phyloP scores from a whole-genome alignment of 2,888 invertebrate genomes.

The Chaetoderma sp. region DNA sequence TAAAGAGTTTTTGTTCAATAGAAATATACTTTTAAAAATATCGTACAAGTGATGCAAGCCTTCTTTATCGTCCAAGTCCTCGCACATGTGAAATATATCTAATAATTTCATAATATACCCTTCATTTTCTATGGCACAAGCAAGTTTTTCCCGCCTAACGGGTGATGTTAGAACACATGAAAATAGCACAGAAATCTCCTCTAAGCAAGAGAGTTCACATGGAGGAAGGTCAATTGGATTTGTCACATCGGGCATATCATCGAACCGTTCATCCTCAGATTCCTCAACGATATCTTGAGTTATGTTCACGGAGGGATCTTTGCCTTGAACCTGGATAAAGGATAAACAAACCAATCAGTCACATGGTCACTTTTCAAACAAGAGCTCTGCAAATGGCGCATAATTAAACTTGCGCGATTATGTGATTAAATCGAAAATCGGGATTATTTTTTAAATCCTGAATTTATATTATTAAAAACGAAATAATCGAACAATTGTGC shows the following conservation, averaged over 20 bases:
- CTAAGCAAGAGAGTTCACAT: constrained; percentile 91
- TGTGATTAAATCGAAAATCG: too few relatives aligned
- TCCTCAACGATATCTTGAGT: constrained; percentile 78
- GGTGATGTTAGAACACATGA: constrained; percentile 80
- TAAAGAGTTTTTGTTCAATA: constrained; percentile 95
- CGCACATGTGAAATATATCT: constrained; percentile 95
- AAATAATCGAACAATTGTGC: too few relatives aligned
- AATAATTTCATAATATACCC: constrained; percentile 95
- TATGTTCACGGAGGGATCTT: constrained; percentile 97
- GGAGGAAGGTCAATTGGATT: constrained; percentile 95
- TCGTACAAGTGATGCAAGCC: constrained; percentile 95
- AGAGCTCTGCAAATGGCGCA: too few relatives aligned
- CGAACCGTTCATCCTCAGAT: constrained; percentile 87
- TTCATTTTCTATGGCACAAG: constrained; percentile 91
- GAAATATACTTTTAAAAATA: constrained; percentile 98
- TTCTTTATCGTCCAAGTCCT: constrained; percentile 90
- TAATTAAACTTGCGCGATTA: too few relatives aligned
- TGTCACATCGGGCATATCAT: constrained; percentile 94
- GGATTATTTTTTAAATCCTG: too few relatives aligned
- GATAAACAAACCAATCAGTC: constrained; percentile 18
- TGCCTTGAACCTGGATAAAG: constrained; percentile 88
- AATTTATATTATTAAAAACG: too few relatives aligned
- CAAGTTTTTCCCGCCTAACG: constrained; percentile 92
- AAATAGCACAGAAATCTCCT: constrained; percentile 88
- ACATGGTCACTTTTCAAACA: too few relatives aligned